A percentile compares a stretch with the other conserved stretches of the same genome.
Conservation (phyloP, 2,888 invertebrate species). For the Meganola albula region DNA sequence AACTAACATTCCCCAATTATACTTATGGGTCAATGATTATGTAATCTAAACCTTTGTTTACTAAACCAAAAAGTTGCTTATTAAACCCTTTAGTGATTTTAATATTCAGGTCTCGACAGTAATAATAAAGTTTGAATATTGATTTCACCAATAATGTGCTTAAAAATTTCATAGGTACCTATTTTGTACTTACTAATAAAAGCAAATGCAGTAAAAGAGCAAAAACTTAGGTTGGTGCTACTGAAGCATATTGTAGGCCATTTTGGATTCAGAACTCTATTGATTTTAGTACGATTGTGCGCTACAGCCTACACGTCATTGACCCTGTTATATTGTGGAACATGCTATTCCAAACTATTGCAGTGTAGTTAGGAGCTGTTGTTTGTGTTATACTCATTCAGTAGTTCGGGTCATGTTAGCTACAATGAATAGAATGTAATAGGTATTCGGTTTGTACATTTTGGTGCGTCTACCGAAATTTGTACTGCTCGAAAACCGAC, state of each 20-base stretch:
- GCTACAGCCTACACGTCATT: conserved; percentile 29
- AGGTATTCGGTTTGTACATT: too few species aligned
- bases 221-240: conserved; percentile 32
- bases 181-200: too few species aligned
- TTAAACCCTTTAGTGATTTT: too few species aligned
- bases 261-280: conserved; percentile 32
- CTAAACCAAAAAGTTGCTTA: too few species aligned
- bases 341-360: conserved; percentile 27
- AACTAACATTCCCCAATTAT: too few species aligned
- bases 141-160: too few species aligned
- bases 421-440: conserved; percentile 9
- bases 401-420: conserved; percentile 5
- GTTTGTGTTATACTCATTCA: conserved; percentile 16
- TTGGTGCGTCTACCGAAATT: too few species aligned
- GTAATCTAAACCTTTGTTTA: too few species aligned
- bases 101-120: too few species aligned
- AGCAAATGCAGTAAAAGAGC: conserved; percentile 32
- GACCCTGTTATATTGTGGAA: conserved; percentile 37
- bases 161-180: too few species aligned
- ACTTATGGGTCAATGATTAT: too few species aligned
- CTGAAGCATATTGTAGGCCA: conserved; percentile 31
- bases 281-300: conserved; percentile 42
- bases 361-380: conserved; percentile 23
- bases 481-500: too few species aligned
- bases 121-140: conserved; percentile 10